Percentiles rank a stretch among this genome's conserved stretches.
These are phyloP conservation scores for Zoanthus gigantus DNA, from an alignment of 92 coral and sea anemone species.

Conservation along the genomic window DNA sequence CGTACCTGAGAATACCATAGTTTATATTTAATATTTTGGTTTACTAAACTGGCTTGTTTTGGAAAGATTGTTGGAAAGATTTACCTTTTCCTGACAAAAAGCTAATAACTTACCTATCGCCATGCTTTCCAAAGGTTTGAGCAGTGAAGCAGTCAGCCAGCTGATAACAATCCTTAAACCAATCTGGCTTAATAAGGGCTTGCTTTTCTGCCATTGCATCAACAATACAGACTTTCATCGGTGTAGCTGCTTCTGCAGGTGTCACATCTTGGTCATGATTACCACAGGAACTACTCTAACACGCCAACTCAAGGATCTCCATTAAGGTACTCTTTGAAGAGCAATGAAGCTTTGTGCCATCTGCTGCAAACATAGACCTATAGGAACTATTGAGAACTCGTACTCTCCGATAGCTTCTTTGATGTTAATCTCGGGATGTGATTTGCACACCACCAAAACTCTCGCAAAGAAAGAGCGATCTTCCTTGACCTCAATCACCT, in stretches of 20 bases:
- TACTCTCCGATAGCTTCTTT: slow-evolving; percentile 15
- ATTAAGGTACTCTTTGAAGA: too few species aligned
- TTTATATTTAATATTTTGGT: not conserved
- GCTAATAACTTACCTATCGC: slow-evolving; percentile 44
- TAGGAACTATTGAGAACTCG: slow-evolving; percentile 1
- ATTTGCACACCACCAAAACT: slow-evolving; percentile 25
- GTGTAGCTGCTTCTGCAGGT: slow-evolving; percentile 5
- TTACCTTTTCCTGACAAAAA: not conserved
- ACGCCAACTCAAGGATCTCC: not conserved
- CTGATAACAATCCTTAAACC: slow-evolving; percentile 60
- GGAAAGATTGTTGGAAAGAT: slow-evolving; percentile 1
- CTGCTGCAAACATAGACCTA: slow-evolving; percentile 19
- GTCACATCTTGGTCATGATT: not conserved
- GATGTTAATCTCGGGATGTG: slow-evolving; percentile 33
- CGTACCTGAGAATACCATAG: too few species aligned
- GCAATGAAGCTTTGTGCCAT: not conserved
- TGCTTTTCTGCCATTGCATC: slow-evolving; percentile 71
- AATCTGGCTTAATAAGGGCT: slow-evolving; percentile 50
- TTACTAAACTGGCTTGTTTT: not conserved
- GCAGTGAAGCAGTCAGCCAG: slow-evolving; percentile 39
- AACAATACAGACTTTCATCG: slow-evolving; percentile 38
- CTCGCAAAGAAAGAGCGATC: slow-evolving; percentile 31
- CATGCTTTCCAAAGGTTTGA: slow-evolving; percentile 47
- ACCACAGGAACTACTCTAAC: slow-evolving; percentile 10
- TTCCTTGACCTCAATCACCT: slow-evolving; percentile 23